Base-by-base conservation (phyloP, 1,140 invertebrate genomes). In the Drosophila teissieri region DNA sequence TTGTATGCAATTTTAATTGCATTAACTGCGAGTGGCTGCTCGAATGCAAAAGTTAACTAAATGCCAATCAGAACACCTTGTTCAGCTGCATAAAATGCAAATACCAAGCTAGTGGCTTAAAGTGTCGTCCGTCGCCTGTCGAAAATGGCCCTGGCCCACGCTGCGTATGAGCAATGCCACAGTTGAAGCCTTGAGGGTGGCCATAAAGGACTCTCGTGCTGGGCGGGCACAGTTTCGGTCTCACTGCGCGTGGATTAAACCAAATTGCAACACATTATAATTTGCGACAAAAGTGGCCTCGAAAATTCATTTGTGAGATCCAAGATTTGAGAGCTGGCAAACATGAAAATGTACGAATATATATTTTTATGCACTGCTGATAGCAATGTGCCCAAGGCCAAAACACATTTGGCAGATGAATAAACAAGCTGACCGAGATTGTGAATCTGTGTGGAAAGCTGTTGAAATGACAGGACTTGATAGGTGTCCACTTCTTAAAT, bases 221-320 rank as follows among this genome's bases (percentile, higher is more conserved):
- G 44, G 31, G 17, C 11, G 36, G 36, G 39, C 36, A 8, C 31
- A 42, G 70, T 53, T 76, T 37, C 36, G 57, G 36, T 31, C 60
- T 46, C 45, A 64, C 56, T 67, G 80, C 53, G 58, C 40, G 40
- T 39, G 61, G 74, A 83, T 83, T 83, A 83, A 64, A 70, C 61
- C 56, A 78, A 83, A 78, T 83, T 78, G 70, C 58, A 58, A 34
- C 60, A 82, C 74, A 78, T 83, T 83, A 83, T 61, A 78, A 78
- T 78, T 78, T 78, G 75, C 70, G 56, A 42, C 37, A 63, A 65
- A 74, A 78, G 62, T 65, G 73, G 39, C 67, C 67, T 48, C 65
- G 51, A 54, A 48, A 62, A 81, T 77, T 80, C 58, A 64, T 70
- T 73, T 60, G 42, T 39, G 22, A 75, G 64, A 73, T 54, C 36